Conservation (phyloP, 2,888 invertebrate genomes). For the Drosophila meridionalis region DNA sequence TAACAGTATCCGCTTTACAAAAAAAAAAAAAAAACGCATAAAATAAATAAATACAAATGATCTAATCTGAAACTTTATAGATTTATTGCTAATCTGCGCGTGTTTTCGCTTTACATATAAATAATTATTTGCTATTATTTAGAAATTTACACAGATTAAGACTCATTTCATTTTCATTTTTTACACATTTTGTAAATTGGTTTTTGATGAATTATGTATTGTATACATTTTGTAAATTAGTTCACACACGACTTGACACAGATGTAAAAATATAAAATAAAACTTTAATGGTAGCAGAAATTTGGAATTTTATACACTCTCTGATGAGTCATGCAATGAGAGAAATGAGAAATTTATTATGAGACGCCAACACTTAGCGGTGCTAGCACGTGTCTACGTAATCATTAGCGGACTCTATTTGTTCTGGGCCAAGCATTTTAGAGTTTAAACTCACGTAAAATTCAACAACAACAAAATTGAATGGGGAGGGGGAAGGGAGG, state of each 20-base stretch:
- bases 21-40: too few species aligned
- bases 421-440: conserved; percentile 5
- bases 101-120: not conserved
- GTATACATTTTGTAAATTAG: not conserved
- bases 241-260: not conserved
- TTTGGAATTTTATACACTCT: not conserved
- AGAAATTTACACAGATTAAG: not conserved
- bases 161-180: not conserved
- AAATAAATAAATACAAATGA: not conserved
- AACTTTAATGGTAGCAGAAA: not conserved
- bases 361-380: conserved; percentile 32
- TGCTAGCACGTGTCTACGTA: conserved; percentile 16
- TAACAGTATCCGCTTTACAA: too few species aligned
- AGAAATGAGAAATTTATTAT: conserved; percentile 41
- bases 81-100: not conserved
- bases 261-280: not conserved
- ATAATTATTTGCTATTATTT: not conserved
- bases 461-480: not conserved
- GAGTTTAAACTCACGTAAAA: conserved; percentile 3
- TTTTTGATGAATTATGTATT: too few species aligned
- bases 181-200: not conserved
- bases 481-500: not conserved
- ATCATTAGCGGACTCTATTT: conserved; percentile 6
- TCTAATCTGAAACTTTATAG: not conserved
- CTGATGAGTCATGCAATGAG: conserved; percentile 64